Evolutionary conservation across 2,888 invertebrate species (phyloP).

Genomic region (Apodemia zela): DNA sequence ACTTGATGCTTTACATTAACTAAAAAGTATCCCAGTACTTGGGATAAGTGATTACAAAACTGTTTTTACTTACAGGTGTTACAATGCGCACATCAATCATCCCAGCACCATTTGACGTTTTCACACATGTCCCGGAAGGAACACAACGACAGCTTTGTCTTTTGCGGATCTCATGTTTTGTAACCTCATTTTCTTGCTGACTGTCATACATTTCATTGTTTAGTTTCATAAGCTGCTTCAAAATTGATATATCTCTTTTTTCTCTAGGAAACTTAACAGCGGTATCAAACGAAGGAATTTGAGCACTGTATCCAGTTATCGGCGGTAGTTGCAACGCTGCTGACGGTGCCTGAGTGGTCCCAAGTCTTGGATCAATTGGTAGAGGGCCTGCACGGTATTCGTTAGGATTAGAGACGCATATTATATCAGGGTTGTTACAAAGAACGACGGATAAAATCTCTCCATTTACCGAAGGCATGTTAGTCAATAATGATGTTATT

Average conservation of each 20-base stretch:
- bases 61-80: conserved; percentile 68
- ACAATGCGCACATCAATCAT: conserved; percentile 83
- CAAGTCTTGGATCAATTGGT: conserved; percentile 70
- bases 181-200: conserved; percentile 24
- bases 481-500: conserved; percentile 27
- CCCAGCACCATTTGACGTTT: conserved; percentile 70
- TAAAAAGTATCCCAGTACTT: too few relatives aligned
- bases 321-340: conserved; percentile 51
- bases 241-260: conserved; percentile 42
- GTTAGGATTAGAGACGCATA: conserved; percentile 70
- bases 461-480: conserved; percentile 42
- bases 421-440: conserved; percentile 63
- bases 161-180: conserved; percentile 52
- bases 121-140: conserved; percentile 55
- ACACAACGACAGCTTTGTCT: conserved; percentile 69
- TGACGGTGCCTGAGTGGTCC: conserved; percentile 58
- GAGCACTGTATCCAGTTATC: conserved; percentile 55
- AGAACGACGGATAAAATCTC: conserved; percentile 57
- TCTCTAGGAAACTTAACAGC: conserved; percentile 67
- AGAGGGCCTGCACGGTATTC: conserved; percentile 62
- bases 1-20: too few relatives aligned
- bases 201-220: conserved; percentile 18
- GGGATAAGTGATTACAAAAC: not conserved
- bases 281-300: conserved; percentile 50
- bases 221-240: not conserved